Conservation (phyloP, 2,888 invertebrate genomes). For the Lithophane leautieri region DNA sequence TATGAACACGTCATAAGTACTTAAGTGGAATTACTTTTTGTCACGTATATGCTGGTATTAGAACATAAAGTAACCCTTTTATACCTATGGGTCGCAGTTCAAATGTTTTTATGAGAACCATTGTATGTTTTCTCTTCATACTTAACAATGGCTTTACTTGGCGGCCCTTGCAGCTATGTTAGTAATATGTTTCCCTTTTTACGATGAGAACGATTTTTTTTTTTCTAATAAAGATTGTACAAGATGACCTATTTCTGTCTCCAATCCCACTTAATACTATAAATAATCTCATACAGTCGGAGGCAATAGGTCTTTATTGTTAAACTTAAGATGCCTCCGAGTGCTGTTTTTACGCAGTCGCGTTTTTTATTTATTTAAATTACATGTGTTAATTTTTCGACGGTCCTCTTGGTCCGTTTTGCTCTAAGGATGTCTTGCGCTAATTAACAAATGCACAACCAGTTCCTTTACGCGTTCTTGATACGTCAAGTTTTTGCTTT, state of each 20-base stretch:
- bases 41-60: conserved; percentile 40
- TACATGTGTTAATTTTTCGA: neutral
- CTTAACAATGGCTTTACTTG: conserved; percentile 24
- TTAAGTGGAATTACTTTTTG: conserved; percentile 40
- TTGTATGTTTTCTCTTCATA: conserved; percentile 41
- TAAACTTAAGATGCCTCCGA: no score
- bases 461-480: conserved; percentile 42
- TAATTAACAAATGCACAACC: conserved; percentile 49
- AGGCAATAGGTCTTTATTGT: no score
- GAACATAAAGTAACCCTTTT: conserved; percentile 24
- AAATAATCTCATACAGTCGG: no score
- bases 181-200: neutral
- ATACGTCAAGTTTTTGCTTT: conserved; percentile 16
- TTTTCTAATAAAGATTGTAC: no score
- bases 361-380: no score
- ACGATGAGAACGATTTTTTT: no score
- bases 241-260: no score
- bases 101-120: conserved; percentile 11
- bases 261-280: no score
- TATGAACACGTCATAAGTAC: conserved; percentile 19
- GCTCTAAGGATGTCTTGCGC: conserved; percentile 36
- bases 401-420: conserved; percentile 24
- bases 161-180: neutral
- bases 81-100: conserved; percentile 31
- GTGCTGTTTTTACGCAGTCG: no score